These are phyloP conservation scores for Hyles vespertilio DNA, from an alignment of 1,140 invertebrate genomes.

Conservation along the genomic window DNA sequence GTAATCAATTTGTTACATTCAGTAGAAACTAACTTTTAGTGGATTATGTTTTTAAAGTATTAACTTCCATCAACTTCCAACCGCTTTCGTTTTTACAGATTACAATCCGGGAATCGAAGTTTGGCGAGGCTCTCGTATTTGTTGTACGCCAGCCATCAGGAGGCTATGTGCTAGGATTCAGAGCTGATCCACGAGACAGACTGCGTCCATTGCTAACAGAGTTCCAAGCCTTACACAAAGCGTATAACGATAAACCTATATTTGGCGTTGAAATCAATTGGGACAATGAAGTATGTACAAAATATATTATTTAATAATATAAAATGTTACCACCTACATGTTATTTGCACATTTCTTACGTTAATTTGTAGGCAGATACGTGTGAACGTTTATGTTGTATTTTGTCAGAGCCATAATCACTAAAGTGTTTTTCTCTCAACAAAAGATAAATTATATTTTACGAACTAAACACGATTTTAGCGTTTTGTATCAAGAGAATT, in stretches of 20 bases:
- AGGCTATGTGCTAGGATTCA: conserved; percentile 95
- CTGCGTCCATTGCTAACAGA: conserved; percentile 89
- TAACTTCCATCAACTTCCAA: no score
- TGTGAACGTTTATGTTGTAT: no score
- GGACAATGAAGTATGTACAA: conserved; percentile 70
- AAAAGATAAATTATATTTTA: no score
- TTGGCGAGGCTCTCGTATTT: conserved; percentile 95
- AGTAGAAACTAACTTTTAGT: no score
- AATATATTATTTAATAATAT: not conserved
- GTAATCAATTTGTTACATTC: no score
- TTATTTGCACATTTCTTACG: no score
- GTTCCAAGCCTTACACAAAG: conserved; percentile 86
- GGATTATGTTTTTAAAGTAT: no score
- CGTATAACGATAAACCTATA: conserved; percentile 90
- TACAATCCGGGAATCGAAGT: conserved; percentile 94
- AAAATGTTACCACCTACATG: not conserved
- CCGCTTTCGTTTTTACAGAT: conserved; percentile 25
- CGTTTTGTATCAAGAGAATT: no score
- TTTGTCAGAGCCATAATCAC: no score
- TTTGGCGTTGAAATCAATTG: conserved; percentile 92
- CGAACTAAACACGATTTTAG: no score
- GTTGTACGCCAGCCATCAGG: conserved; percentile 90
- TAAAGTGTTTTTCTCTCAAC: no score
- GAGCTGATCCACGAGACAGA: conserved; percentile 92
- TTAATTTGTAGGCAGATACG: no score